Percentiles rank a stretch among this genome's conserved stretches.
Conservation (phyloP, 2,888 invertebrate species). For the Glaucopsyche alexis region DNA sequence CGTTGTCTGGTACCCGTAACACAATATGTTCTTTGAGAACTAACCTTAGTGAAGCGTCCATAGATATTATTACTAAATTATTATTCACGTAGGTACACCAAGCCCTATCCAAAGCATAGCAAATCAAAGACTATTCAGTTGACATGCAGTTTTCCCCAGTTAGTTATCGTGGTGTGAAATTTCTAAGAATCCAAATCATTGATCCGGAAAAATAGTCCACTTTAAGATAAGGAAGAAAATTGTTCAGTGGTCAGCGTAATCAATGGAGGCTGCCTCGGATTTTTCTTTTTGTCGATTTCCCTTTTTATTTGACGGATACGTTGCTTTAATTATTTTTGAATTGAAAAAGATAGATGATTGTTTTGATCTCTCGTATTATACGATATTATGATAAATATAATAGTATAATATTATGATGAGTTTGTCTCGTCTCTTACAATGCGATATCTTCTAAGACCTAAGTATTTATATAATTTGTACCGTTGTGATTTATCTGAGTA, state of each 20-base stretch:
- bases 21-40: no score
- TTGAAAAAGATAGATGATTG: background rate
- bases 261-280: conserved; percentile 14
- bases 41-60: no score
- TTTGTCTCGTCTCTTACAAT: no score
- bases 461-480: no score
- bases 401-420: background rate
- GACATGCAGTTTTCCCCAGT: conserved; percentile 16
- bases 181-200: conserved; percentile 26
- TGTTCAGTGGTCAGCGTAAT: conserved; percentile 28
- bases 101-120: background rate
- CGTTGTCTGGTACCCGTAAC: no score
- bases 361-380: background rate
- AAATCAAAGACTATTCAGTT: conserved; percentile 17
- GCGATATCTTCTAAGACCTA: no score
- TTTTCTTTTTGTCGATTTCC: conserved; percentile 1
- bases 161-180: conserved; percentile 22
- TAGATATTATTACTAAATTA: no score
- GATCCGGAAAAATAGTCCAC: conserved; percentile 28
- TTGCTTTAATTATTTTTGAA: background rate
- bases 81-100: no score
- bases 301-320: conserved; percentile 13
- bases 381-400: no score
- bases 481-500: no score
- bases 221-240: conserved; percentile 28